Percentiles rank a stretch among this genome's conserved stretches.
Conservation (phyloP, 2,113 vertebrate species). For the Entosphenus tridentatus region DNA sequence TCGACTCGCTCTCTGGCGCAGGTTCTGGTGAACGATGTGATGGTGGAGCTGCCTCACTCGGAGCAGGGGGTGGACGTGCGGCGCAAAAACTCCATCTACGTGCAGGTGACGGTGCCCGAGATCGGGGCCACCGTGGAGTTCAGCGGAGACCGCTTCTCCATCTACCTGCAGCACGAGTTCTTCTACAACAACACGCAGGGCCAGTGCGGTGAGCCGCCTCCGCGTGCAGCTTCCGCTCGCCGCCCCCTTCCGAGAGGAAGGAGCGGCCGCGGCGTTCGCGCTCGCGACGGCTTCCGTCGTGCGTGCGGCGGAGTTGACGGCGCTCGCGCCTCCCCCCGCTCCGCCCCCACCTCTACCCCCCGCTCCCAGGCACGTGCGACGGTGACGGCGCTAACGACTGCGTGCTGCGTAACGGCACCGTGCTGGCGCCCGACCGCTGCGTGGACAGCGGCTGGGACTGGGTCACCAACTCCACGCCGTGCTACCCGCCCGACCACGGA, state of each 20-base stretch:
- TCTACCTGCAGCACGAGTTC: not conserved
- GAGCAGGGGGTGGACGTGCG: too few species aligned
- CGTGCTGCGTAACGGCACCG: conserved; percentile 5
- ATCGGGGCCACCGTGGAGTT: conserved; percentile 3
- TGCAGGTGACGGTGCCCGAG: not conserved
- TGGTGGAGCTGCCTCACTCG: too few species aligned
- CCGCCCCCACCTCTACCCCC: not conserved
- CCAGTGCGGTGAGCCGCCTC: not conserved
- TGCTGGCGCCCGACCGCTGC: not conserved
- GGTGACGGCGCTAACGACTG: not conserved
- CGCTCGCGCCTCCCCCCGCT: too few species aligned
- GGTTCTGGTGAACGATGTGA: too few species aligned
- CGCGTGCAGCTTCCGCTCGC: too few species aligned
- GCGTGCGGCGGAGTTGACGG: too few species aligned
- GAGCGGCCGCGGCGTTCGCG: too few species aligned
- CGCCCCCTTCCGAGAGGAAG: too few species aligned
- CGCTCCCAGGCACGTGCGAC: not conserved
- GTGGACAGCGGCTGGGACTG: conserved; percentile 1
- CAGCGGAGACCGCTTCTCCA: not conserved
- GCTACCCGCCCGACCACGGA: not conserved
- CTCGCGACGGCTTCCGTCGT: too few species aligned
- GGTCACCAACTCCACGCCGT: conserved; percentile 2
- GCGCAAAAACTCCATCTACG: not conserved
- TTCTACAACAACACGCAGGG: conserved; percentile 6
- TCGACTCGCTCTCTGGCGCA: too few species aligned